Conservation (phyloP, 2,797 vertebrate genomes). For the Onychomys torridus region DNA sequence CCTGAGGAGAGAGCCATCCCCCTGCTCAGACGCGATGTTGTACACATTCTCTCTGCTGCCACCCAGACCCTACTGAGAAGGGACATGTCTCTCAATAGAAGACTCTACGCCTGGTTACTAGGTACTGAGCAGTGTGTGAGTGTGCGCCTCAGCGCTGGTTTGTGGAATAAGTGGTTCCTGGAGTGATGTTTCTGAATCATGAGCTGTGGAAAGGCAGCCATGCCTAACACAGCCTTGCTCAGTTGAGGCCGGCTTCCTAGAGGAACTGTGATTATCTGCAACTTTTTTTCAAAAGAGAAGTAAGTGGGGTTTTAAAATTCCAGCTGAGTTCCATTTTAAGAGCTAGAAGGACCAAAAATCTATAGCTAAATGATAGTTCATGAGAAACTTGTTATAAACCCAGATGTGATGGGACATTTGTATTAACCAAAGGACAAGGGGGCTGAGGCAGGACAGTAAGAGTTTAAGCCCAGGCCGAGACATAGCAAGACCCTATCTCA, state of each 20-base stretch:
- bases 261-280: neutral
- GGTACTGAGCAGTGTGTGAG: constrained; percentile 86
- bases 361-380: neutral
- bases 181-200: neutral
- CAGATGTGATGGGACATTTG: too few relatives aligned
- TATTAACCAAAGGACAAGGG: neutral
- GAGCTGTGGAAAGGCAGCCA: fast-evolving
- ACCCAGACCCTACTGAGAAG: constrained; percentile 95
- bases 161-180: neutral
- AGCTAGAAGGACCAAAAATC: neutral
- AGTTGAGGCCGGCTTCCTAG: neutral
- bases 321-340: constrained; percentile 24
- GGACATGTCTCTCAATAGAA: constrained; percentile 99
- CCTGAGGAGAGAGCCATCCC: constrained; percentile 86
- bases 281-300: neutral
- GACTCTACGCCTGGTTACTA: constrained; percentile 97
- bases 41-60: constrained; percentile 92
- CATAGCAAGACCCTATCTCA: neutral
- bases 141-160: neutral
- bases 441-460: neutral
- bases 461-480: neutral
- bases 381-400: neutral
- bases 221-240: neutral
- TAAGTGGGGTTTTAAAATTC: neutral
- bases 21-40: constrained; percentile 89